These are phyloP conservation scores for Brachionus paranguensis DNA, from an alignment of 1,140 invertebrate genomes.

Conservation along the genomic window DNA sequence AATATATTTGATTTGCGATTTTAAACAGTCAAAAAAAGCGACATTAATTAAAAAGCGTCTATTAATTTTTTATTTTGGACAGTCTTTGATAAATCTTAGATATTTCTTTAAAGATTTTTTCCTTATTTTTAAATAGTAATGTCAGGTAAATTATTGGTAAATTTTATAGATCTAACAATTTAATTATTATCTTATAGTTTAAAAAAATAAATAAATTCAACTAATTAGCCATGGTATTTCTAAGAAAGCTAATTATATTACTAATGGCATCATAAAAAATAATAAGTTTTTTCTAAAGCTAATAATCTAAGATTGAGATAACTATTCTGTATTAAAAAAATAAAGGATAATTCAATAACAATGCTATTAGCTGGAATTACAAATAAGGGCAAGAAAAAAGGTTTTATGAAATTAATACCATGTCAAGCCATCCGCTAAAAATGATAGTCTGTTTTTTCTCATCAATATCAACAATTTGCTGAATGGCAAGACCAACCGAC, in stretches of 20 bases:
- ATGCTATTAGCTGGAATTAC: background rate
- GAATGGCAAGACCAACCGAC: constrained; percentile 91
- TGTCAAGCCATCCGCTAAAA: constrained; percentile 38
- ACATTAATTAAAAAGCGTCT: too few species aligned
- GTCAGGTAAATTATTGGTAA: too few species aligned
- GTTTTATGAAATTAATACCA: background rate
- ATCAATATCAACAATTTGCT: constrained; percentile 78
- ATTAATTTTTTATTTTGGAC: too few species aligned
- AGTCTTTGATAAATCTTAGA: too few species aligned
- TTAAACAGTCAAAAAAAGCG: too few species aligned
- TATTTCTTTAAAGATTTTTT: too few species aligned
- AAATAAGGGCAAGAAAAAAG: background rate
- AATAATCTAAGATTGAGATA: background rate
- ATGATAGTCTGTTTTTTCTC: constrained; percentile 38
- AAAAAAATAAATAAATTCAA: constrained; percentile 36
- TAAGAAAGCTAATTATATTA: background rate
- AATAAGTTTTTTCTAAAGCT: background rate
- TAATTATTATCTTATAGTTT: background rate
- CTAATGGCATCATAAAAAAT: background rate
- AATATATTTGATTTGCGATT: too few species aligned
- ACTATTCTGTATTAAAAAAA: too few species aligned
- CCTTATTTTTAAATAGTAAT: too few species aligned
- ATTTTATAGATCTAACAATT: background rate
- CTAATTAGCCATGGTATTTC: background rate
- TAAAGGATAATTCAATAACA: too few species aligned